phyloP scores from a whole-genome alignment of 2,797 vertebrate species.

The Myotis myotis region DNA sequence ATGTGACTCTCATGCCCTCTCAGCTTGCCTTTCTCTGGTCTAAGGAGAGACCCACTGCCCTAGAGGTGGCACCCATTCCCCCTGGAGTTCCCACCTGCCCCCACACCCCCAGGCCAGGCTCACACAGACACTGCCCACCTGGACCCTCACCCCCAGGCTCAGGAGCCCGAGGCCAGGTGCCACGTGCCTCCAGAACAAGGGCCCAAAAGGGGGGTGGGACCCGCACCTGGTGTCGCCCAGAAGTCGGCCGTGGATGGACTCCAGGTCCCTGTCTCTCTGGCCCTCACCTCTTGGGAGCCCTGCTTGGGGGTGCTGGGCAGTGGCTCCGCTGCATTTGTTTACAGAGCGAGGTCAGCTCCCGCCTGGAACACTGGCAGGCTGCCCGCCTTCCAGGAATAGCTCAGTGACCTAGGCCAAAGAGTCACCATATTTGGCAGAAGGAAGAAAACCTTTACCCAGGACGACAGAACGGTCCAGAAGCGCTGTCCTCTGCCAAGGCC shows the following conservation, averaged over 20 bases:
- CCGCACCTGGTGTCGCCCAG: neutral
- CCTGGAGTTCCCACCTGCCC: neutral
- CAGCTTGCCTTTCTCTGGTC: neutral
- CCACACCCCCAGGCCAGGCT: neutral
- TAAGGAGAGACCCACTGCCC: neutral
- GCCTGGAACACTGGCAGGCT: slow-evolving; percentile 51
- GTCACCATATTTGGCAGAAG: slow-evolving; percentile 63
- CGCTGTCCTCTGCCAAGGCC: neutral
- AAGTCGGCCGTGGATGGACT: neutral
- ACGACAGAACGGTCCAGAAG: slow-evolving; percentile 35
- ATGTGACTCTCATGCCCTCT: neutral
- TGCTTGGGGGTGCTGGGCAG: neutral
- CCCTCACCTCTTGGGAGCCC: neutral
- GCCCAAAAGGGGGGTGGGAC: neutral
- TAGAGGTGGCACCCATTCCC: neutral
- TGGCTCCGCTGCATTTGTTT: slow-evolving; percentile 59
- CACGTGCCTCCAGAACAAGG: neutral
- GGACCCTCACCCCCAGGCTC: neutral
- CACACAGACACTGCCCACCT: neutral
- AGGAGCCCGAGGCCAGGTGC: neutral
- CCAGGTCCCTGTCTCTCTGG: neutral
- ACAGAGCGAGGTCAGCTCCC: slow-evolving; percentile 50
- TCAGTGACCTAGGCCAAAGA: slow-evolving; percentile 64
- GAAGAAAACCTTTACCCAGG: slow-evolving; percentile 50
- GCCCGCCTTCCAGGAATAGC: slow-evolving; percentile 73